Base-by-base conservation (phyloP, 2,113 vertebrate species). In the Gila orcuttii region DNA sequence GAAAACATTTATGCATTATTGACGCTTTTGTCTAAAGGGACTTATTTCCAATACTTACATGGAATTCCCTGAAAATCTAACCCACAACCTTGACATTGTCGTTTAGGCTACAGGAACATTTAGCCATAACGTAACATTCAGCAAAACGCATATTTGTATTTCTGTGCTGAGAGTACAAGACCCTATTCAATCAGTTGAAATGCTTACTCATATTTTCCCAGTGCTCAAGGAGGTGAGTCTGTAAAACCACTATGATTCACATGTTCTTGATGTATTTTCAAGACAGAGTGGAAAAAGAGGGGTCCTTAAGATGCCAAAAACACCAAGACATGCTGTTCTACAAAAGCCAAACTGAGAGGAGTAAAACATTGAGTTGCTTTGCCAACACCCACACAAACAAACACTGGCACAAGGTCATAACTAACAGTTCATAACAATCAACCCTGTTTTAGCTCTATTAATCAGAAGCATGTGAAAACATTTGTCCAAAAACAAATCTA, bases 131-230 rank as follows among this genome's bases (percentile, higher is more conserved):
- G 8, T 42, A 42, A 10, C 42, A 42, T 42, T 42, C 2, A 36
- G 1, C 17, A 42, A 6, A 45, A 45, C 19, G 8, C 2, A 39
- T 23, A n/a, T 39, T 45, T 81, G 17, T 73, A 42, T 19, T 77
- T 42, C 5, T 21, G 36, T 76, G 69, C 36, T 64, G 17, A 15
- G 57, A 12, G 73, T 55, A 23, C 39, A 82, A 39, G 7, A 83
- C 25, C 47, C 25, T 80, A 47, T 42, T 85, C 5, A 17, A 28
- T 57, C 33, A 33, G 10, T 23, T 84, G 10, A 42, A 85, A 69
- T 83, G 79, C 45, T 39, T 81, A 13, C 83, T 83, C 74, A 84
- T 23, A 75, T 62, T 89, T 89, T 82, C 64, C 83, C 75, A 81
- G 23, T 82, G 45, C 83, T 59, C 71, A 36, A 28, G 57, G 57